Base-by-base conservation (phyloP, 2,888 invertebrate species). In the Lasioglossum zephyrum region DNA sequence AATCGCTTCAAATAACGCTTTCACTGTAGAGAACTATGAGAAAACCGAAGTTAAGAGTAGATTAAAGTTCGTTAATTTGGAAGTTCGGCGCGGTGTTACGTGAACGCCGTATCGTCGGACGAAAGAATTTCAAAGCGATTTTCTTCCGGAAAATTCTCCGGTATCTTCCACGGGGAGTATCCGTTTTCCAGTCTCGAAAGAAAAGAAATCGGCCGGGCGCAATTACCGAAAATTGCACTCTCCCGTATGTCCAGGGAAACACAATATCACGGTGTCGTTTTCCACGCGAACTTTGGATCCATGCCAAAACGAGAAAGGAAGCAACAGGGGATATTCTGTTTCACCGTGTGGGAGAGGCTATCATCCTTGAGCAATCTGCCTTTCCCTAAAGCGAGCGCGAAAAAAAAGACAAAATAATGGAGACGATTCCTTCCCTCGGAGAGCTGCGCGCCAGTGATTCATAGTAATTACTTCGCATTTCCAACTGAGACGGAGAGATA, bases 321-420 rank as follows among this genome's bases (percentile, higher is more conserved):
- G 75, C 72, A 73, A 36, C 83, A 81, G 86, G 87, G 85, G 87
- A 89, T 90, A 90, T 89, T 89, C 82, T 81, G 81, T 90, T 91
- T 89, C 89, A 82, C 79, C 73, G 73, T 88, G 89, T 91, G 90
- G 82, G 87, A 88, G 87, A 72, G 36, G 36, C 72, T 73, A 41
- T 79, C 77, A 47, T 31, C 9, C 47, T 70, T 4, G 41, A 72
- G 69, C 69, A 69, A 69, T 69, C 69, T 69, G 69, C 39, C 36
- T 66, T 81, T 44, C 53, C 75, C 26, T 70, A 74, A 83, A 80
- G 9, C 60, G 18, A 47, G 39, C 49, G 16, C 57, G 74, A 22
- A n/a, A 69, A 39, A 36, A n/a, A 39, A 18, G 16, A 16, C 5
- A 13, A 36, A 39, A 5, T 9, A 74, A 81, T n/a, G 53, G 66